Conservation (phyloP, 2,113 vertebrate species). For the Megaceryle maxima region DNA sequence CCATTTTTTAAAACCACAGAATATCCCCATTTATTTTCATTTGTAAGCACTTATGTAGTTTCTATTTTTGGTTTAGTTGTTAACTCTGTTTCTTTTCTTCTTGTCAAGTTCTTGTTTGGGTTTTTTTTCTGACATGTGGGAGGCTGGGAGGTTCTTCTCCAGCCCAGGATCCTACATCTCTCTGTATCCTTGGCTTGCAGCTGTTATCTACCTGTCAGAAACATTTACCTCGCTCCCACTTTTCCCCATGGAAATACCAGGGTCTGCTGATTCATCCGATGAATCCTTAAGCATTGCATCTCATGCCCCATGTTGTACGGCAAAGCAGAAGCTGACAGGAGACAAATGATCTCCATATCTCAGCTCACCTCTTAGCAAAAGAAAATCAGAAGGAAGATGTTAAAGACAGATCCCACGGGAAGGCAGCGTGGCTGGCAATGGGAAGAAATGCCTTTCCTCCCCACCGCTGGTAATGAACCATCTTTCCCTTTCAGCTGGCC, state of each 20-base stretch:
- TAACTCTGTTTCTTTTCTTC: not conserved
- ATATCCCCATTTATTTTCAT: conserved; percentile 7
- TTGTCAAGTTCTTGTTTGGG: not conserved
- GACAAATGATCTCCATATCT: not conserved
- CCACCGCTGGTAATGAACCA: not conserved
- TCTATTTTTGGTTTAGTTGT: not conserved
- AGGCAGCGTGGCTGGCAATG: not conserved
- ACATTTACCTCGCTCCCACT: not conserved
- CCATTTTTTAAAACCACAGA: not conserved
- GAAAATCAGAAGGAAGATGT: conserved; percentile 3
- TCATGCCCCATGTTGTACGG: not conserved
- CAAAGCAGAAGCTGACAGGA: not conserved
- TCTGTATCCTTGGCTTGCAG: not conserved
- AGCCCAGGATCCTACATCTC: not conserved
- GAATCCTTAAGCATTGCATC: not conserved
- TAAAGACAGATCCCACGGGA: not conserved
- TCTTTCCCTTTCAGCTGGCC: not conserved
- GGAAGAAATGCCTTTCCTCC: not conserved
- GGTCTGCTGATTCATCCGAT: not conserved
- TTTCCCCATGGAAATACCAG: not conserved
- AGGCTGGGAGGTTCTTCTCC: not conserved
- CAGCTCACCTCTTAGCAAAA: not conserved
- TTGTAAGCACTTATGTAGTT: not conserved
- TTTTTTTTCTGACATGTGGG: not conserved
- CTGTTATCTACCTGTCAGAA: not conserved